Evolutionary conservation across 1,140 invertebrate genomes (phyloP).

Genomic region (Dreissena rostriformis): DNA sequence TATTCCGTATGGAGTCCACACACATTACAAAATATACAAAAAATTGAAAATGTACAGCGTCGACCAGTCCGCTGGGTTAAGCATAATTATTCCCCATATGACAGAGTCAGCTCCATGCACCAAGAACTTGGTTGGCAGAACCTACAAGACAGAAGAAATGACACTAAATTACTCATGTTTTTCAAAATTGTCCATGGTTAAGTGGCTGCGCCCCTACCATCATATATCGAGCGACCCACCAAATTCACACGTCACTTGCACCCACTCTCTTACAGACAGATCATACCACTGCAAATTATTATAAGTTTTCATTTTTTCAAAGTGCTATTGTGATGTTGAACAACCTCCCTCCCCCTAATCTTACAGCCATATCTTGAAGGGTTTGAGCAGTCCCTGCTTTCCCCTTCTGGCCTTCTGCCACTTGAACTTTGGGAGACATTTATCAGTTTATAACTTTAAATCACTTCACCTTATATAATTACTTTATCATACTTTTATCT

Average conservation of each 20-base stretch:
- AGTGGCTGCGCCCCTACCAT: not conserved
- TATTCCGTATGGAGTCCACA: conserved; percentile 9
- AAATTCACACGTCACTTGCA: conserved; percentile 13
- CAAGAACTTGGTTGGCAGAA: conserved; percentile 4
- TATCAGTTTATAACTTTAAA: no score
- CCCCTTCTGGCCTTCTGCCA: no score
- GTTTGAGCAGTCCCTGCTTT: no score
- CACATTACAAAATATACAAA: conserved; percentile 16
- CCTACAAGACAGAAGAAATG: conserved; percentile 11
- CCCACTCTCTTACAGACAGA: not conserved
- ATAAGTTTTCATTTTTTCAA: no score
- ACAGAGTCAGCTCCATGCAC: conserved; percentile 19
- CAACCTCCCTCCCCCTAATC: no score
- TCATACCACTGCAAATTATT: not conserved
- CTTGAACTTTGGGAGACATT: no score
- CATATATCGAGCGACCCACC: conserved; percentile 14
- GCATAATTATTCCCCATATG: conserved; percentile 9
- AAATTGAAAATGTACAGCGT: conserved; percentile 30
- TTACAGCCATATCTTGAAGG: no score
- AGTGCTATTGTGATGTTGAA: not conserved
- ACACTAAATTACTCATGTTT: conserved; percentile 13
- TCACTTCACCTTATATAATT: no score
- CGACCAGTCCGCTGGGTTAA: conserved; percentile 21
- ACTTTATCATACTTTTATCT: no score
- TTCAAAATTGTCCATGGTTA: conserved; percentile 7